Percentiles rank a stretch among this genome's conserved stretches.
These are phyloP conservation scores for Mixornis gularis DNA, from an alignment of 2,113 vertebrate genomes.

Conservation along the genomic window DNA sequence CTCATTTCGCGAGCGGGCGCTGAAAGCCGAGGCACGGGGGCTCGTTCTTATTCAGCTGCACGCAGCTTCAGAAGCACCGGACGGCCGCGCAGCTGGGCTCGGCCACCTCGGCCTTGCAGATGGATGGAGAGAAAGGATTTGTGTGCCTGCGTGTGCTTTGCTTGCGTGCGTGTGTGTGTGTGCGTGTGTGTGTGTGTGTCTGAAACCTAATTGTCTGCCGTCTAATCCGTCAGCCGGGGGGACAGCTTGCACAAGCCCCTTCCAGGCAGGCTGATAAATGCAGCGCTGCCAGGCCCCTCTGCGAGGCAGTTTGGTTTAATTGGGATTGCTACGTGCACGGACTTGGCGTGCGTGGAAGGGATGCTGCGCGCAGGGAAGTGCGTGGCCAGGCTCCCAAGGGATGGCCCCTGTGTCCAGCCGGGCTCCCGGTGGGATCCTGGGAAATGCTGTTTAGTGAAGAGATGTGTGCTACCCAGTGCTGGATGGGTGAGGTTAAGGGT, in stretches of 20 bases:
- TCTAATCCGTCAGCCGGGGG: constrained; percentile 69
- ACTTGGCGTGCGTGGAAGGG: not conserved
- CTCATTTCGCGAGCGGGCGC: constrained; percentile 60
- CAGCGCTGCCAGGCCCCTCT: constrained; percentile 22
- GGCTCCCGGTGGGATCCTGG: fast-evolving
- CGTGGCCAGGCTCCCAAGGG: not conserved
- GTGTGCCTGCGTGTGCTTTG: constrained; percentile 44
- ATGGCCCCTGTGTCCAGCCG: fast-evolving
- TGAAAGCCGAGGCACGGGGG: constrained; percentile 56
- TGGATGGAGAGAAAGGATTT: constrained; percentile 66
- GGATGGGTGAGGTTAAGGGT: not conserved
- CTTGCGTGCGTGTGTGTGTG: not conserved
- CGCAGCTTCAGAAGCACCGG: constrained; percentile 18
- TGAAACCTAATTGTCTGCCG: constrained; percentile 71
- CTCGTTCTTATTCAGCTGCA: constrained; percentile 60
- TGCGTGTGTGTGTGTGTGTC: not conserved
- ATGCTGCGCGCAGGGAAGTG: not conserved
- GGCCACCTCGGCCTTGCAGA: constrained; percentile 63
- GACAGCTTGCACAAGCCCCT: constrained; percentile 63
- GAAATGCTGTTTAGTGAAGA: fast-evolving
- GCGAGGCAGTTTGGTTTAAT: constrained; percentile 16
- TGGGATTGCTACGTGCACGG: constrained; percentile 6
- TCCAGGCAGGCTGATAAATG: constrained; percentile 62
- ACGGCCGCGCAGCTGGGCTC: constrained; percentile 69
- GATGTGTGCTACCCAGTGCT: not conserved